Evolutionary conservation across 2,113 vertebrate genomes (phyloP).

Genomic region (Strigops habroptila): DNA sequence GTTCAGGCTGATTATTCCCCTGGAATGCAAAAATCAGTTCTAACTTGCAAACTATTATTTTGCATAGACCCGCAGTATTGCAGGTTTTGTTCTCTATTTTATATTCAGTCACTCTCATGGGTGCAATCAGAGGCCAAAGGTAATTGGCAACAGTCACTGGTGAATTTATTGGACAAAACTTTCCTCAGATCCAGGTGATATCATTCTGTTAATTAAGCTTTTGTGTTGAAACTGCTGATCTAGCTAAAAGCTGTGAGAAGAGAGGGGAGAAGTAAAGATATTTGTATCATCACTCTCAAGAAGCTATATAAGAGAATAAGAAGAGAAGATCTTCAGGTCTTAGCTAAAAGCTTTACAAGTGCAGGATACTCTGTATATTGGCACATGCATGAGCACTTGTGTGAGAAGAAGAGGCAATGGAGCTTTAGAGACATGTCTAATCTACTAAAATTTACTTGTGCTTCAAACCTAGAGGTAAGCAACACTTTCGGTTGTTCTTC

Average conservation of each 20-base stretch:
- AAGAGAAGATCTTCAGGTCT: not conserved
- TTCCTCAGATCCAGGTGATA: not conserved
- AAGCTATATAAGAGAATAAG: not conserved
- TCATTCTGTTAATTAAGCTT: not conserved
- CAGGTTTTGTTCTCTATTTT: not conserved
- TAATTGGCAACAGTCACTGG: not conserved
- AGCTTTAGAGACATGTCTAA: not conserved
- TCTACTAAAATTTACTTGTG: not conserved
- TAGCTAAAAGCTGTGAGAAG: not conserved
- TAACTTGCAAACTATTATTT: constrained; percentile 1
- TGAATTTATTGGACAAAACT: not conserved
- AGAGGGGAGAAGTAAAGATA: not conserved
- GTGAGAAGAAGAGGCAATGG: not conserved
- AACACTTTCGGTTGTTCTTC: not conserved
- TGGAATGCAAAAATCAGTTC: constrained; percentile 33
- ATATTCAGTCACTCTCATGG: not conserved
- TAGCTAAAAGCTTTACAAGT: not conserved
- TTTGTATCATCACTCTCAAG: not conserved
- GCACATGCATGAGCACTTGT: not conserved
- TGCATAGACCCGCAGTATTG: not conserved
- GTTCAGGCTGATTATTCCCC: constrained; percentile 1
- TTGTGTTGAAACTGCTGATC: not conserved
- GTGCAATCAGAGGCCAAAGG: constrained; percentile 15
- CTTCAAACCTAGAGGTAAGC: not conserved
- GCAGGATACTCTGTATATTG: not conserved